Base-by-base conservation (phyloP, 1,140 invertebrate genomes). In the Drosophila leontia region DNA sequence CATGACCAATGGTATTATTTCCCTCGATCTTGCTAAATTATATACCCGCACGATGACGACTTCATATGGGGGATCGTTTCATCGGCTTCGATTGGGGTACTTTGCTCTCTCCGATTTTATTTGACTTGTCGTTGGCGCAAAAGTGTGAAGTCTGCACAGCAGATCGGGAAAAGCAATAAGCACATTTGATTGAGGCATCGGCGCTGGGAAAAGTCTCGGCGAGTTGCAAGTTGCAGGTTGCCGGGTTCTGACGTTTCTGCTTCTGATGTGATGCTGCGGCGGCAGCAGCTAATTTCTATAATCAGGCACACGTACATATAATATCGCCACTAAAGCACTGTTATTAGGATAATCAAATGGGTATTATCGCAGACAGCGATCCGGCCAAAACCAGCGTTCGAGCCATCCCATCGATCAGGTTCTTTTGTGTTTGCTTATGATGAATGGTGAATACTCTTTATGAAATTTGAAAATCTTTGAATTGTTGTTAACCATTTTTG, bases 321-420 rank as follows among this genome's bases (percentile, higher is more conserved):
- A 92, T 92, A 92, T 91, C 69, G 79, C 63, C 77, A 79, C 91
- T 91, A 91, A 92, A 92, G 72, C 84, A 92, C 91, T 92, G 91
- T 92, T 92, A 92, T 92, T 92, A 92, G 88, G 86, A 91, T 92
- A 92, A 92, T 92, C 91, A 92, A 92, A 92, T 92, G 91, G 90
- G 84, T 91, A 91, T 92, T 92, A 92, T 92, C 91, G 79, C 75
- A 80, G 74, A 65, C 77, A 76, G 68, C 75, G 83, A 92, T 92
- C 91, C 78, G 34, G 42, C 41, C 17, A 47, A 63, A 60, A 60
- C 48, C 44, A 51, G 58, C 60, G 35, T 61, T 55, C 48, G 55
- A 75, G 29, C 61, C 39, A 61, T 19, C 42, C 64, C 64, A 50
- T 48, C 68, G 65, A 72, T 72, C 67, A 48, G 34, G 65, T 71